Evolutionary conservation across 2,797 vertebrate species (phyloP).

Genomic region (Aplochiton taeniatus): DNA sequence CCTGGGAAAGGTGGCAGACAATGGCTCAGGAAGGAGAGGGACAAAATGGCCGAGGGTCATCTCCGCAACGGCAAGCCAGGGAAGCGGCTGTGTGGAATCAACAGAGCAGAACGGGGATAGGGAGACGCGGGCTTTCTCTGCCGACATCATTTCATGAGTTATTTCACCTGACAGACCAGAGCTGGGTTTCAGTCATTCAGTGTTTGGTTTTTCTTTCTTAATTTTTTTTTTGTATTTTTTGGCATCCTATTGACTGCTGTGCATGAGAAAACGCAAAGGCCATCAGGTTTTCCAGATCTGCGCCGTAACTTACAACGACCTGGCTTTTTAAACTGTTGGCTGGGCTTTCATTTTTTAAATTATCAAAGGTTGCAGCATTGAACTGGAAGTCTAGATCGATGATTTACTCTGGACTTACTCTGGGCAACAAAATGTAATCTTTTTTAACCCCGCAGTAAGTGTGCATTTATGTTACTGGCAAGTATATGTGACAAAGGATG

Average conservation of each 20-base stretch:
- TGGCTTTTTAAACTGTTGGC: constrained; percentile 32
- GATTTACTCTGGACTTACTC: constrained; percentile 53
- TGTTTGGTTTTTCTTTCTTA: neutral
- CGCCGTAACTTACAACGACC: constrained; percentile 27
- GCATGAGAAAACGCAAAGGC: constrained; percentile 1
- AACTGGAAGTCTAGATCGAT: constrained; percentile 53
- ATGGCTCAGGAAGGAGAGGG: constrained; percentile 36
- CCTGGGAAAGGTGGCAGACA: constrained; percentile 44
- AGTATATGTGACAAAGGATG: neutral
- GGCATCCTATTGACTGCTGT: constrained; percentile 28
- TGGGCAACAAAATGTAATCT: constrained; percentile 51
- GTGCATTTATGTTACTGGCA: constrained; percentile 51
- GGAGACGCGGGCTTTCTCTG: constrained; percentile 20
- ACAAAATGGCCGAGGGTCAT: constrained; percentile 17
- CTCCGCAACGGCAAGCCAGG: constrained; percentile 23
- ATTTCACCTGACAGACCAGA: neutral
- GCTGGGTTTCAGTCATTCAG: neutral
- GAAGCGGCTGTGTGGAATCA: constrained; percentile 30
- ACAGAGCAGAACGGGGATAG: constrained; percentile 23
- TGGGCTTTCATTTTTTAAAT: constrained; percentile 50
- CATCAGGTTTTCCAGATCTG: constrained; percentile 16
- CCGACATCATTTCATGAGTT: constrained; percentile 7
- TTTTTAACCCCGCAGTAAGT: constrained; percentile 30
- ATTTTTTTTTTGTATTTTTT: neutral
- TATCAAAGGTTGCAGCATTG: constrained; percentile 43